These are phyloP conservation scores for Sialis fuliginosa DNA, from an alignment of 2,888 invertebrate genomes.

Conservation along the genomic window DNA sequence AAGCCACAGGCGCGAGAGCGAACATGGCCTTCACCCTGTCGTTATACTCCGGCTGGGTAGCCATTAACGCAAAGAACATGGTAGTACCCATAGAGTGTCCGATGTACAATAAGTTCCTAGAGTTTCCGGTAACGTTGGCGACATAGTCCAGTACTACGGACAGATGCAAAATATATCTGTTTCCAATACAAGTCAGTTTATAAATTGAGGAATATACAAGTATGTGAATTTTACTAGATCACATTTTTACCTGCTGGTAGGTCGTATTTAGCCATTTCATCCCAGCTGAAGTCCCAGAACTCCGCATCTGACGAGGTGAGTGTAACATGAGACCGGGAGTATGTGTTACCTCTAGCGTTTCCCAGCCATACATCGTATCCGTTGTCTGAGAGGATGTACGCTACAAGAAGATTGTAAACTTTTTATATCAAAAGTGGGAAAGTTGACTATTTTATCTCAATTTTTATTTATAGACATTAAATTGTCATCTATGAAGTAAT, in stretches of 20 bases:
- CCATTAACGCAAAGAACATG: constrained; percentile 50
- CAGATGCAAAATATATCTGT: too few species aligned
- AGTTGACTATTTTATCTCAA: too few species aligned
- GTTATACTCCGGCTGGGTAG: constrained; percentile 42
- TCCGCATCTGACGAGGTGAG: constrained; percentile 32
- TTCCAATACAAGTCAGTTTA: too few species aligned
- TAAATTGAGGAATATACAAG: too few species aligned
- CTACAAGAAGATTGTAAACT: constrained; percentile 23
- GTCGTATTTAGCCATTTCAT: constrained; percentile 77
- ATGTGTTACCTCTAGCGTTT: constrained; percentile 67
- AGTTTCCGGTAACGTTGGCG: constrained; percentile 28
- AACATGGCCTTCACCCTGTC: constrained; percentile 47
- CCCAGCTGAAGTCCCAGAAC: constrained; percentile 69
- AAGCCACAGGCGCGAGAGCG: constrained; percentile 53
- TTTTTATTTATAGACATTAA: too few species aligned
- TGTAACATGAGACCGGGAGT: constrained; percentile 44
- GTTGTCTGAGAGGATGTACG: constrained; percentile 43
- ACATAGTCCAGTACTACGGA: constrained; percentile 41
- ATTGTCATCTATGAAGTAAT: too few species aligned
- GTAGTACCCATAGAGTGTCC: constrained; percentile 90
- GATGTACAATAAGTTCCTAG: constrained; percentile 46
- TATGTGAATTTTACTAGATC: too few species aligned
- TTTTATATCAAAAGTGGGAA: too few species aligned
- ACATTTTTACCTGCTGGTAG: constrained; percentile 32
- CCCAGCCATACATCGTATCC: constrained; percentile 73